Evolutionary conservation across 2,113 vertebrate genomes (phyloP).

Genomic region (Chitala chitala): DNA sequence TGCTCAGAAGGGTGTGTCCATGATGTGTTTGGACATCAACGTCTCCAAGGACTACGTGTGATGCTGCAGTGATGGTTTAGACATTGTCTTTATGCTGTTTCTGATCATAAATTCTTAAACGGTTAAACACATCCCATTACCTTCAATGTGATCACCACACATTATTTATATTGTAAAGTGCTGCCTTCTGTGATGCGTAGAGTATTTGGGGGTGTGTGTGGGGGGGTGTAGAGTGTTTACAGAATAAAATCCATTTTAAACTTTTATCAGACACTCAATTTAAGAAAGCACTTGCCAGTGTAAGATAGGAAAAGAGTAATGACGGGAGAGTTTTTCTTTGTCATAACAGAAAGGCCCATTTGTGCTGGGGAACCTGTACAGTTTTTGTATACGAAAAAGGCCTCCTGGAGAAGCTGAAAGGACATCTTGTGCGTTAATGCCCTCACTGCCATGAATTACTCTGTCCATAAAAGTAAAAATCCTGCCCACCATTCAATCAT

Average conservation of each 20-base stretch:
- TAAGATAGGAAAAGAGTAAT: not conserved
- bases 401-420: not conserved
- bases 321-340: not conserved
- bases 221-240: not conserved
- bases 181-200: not conserved
- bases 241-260: slow-evolving; percentile 9
- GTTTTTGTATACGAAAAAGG: not conserved
- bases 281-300: not conserved
- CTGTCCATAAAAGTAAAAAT: not conserved
- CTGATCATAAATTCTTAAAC: slow-evolving; percentile 22
- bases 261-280: not conserved
- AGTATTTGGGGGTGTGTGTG: not conserved
- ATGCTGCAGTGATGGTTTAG: slow-evolving; percentile 5
- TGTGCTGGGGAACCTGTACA: not conserved
- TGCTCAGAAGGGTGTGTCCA: not conserved
- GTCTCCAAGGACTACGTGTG: not conserved
- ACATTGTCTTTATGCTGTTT: not conserved
- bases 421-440: not conserved
- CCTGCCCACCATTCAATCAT: too few species aligned
- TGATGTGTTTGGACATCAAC: not conserved
- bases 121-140: slow-evolving; percentile 27
- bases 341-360: not conserved
- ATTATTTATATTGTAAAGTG: slow-evolving; percentile 26
- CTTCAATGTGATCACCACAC: slow-evolving; percentile 9
- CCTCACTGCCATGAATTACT: too few species aligned